Percentiles rank a stretch among this genome's conserved stretches.
Evolutionary conservation across 2,113 vertebrate genomes (phyloP).

Genomic region (Psephotus haematonotus): DNA sequence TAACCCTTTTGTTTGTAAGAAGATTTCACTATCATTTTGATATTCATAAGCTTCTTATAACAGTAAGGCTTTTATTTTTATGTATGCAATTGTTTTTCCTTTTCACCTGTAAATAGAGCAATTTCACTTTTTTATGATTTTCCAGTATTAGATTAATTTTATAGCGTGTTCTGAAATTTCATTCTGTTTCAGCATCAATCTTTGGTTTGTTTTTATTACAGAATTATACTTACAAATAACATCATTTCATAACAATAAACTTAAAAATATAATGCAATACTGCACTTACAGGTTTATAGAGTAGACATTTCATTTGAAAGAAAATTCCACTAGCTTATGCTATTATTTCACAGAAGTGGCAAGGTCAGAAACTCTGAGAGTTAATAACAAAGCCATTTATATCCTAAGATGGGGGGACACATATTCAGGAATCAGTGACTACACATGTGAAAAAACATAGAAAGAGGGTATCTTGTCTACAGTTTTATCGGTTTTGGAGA

Average conservation of each 20-base stretch:
- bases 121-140: conserved; percentile 65
- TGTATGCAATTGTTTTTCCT: conserved; percentile 49
- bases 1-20: conserved; percentile 33
- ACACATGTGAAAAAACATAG: neutral
- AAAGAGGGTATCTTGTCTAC: neutral
- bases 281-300: conserved; percentile 58
- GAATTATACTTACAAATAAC: conserved; percentile 70
- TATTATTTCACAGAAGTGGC: conserved; percentile 32
- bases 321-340: conserved; percentile 39
- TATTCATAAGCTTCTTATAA: conserved; percentile 40
- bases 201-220: conserved; percentile 64
- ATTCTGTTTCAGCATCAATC: conserved; percentile 69
- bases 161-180: conserved; percentile 63
- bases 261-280: conserved; percentile 57
- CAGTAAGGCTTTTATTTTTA: conserved; percentile 61
- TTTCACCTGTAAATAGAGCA: conserved; percentile 67
- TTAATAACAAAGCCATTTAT: conserved; percentile 22
- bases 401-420: neutral
- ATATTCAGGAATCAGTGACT: neutral
- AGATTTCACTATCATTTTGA: neutral
- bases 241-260: conserved; percentile 51
- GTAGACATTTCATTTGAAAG: conserved; percentile 65
- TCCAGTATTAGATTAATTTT: conserved; percentile 72
- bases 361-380: conserved; percentile 29
- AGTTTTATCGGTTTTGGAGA: neutral